Percentiles rank a stretch among this genome's conserved stretches.
phyloP scores from a whole-genome alignment of 2,888 invertebrate genomes.

The Pheosia gnoma region DNA sequence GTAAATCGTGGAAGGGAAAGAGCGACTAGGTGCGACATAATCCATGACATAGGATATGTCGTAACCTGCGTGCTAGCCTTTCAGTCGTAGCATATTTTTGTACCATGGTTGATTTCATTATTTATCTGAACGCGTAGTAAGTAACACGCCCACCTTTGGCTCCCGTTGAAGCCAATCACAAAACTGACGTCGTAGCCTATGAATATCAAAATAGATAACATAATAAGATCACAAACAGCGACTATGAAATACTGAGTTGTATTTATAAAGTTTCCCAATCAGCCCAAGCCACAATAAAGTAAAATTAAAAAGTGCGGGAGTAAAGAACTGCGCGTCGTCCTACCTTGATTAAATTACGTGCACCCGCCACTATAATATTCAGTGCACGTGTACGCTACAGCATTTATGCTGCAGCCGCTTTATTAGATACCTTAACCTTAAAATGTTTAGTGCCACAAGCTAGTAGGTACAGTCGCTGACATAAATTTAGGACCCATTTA shows the following conservation, averaged over 20 bases:
- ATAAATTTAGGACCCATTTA: too few relatives aligned
- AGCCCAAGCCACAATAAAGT: not conserved
- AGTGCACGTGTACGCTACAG: conserved; percentile 6
- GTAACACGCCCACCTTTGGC: too few relatives aligned
- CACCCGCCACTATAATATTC: conserved; percentile 18
- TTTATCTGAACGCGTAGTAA: too few relatives aligned
- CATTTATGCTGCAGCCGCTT: conserved; percentile 1
- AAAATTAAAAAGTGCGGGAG: conserved; percentile 14
- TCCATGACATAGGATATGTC: too few relatives aligned
- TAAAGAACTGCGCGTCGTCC: conserved; percentile 11
- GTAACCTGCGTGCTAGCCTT: too few relatives aligned
- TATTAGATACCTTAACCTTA: too few relatives aligned
- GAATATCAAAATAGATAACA: not conserved
- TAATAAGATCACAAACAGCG: conserved; percentile 1
- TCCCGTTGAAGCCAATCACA: too few relatives aligned
- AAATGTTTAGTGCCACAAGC: not conserved
- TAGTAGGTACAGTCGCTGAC: not conserved
- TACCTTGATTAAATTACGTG: conserved; percentile 25
- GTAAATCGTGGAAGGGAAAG: too few relatives aligned
- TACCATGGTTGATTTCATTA: too few relatives aligned
- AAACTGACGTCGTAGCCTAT: too few relatives aligned
- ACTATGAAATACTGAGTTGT: not conserved
- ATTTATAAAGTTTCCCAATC: not conserved
- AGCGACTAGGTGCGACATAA: too few relatives aligned
- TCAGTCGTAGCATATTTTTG: too few relatives aligned